A percentile compares a stretch with the other conserved stretches of the same genome.
Conservation (phyloP, 2,888 invertebrate genomes). For the Metalampra italica region DNA sequence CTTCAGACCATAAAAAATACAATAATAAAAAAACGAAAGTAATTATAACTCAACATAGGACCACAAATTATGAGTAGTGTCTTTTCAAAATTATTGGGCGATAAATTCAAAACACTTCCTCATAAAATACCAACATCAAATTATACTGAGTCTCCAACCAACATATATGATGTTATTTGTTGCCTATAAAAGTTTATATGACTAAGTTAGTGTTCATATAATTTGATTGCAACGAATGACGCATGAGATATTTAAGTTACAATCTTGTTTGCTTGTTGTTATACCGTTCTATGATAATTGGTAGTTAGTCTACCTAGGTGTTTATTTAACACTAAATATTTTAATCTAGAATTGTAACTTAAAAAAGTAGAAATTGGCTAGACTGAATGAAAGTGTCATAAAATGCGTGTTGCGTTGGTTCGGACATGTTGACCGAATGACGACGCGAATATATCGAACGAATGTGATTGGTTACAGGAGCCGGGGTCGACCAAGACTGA, state of each 20-base stretch:
- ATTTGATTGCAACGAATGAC: conserved; percentile 20
- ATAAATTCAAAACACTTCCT: conserved; percentile 27
- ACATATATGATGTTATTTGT: conserved; percentile 26
- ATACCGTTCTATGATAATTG: background rate
- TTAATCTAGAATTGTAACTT: no score
- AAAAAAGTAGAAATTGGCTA: no score
- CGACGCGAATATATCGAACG: no score
- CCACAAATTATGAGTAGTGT: background rate
- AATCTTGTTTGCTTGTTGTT: conserved; percentile 9
- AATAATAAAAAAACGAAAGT: no score
- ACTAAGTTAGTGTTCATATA: conserved; percentile 21
- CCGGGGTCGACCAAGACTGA: no score
- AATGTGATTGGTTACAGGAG: no score
- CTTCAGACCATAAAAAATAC: no score
- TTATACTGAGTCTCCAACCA: conserved; percentile 21
- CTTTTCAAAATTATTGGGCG: conserved; percentile 25
- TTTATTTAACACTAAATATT: no score
- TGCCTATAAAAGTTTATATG: conserved; percentile 31
- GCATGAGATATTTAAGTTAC: conserved; percentile 10
- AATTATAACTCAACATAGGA: no score
- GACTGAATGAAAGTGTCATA: no score
- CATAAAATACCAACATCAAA: conserved; percentile 25
- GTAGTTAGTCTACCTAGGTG: background rate
- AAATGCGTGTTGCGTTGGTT: no score
- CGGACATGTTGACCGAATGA: no score